Evolutionary conservation across 2,113 vertebrate genomes (phyloP).

Genomic region (Taxidea taxus): DNA sequence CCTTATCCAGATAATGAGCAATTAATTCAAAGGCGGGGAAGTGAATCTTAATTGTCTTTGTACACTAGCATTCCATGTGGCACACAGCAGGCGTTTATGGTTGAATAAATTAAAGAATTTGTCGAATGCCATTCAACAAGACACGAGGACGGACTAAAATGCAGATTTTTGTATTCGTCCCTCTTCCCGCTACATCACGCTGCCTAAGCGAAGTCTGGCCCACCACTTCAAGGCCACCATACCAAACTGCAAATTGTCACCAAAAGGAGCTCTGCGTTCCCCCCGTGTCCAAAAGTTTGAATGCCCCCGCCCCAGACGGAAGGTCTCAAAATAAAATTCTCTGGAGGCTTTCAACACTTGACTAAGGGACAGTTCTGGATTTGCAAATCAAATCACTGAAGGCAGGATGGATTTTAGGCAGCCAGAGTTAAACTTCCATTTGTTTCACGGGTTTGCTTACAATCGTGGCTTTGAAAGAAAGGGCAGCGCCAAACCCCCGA

Average conservation of each 20-base stretch:
- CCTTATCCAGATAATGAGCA: not conserved
- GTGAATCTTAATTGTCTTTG: constrained; percentile 9
- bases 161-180: not conserved
- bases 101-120: not conserved
- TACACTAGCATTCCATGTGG: not conserved
- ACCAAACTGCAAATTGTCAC: not conserved
- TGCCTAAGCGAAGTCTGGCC: not conserved
- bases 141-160: not conserved
- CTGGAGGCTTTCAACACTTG: constrained; percentile 14
- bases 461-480: constrained; percentile 34
- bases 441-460: constrained; percentile 22
- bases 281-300: constrained; percentile 16
- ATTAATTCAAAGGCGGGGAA: not conserved
- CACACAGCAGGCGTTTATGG: not conserved
- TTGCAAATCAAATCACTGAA: constrained; percentile 5
- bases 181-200: not conserved
- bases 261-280: not conserved
- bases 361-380: not conserved
- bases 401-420: not conserved
- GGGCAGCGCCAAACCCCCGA: not conserved
- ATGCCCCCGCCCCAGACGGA: not conserved
- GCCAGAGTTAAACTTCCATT: constrained; percentile 16
- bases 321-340: constrained; percentile 21
- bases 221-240: not conserved
- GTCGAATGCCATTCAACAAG: constrained; percentile 7